Percentiles rank a stretch among this genome's conserved stretches.
Evolutionary conservation across 2,113 vertebrate species (phyloP).

Genomic region (Dromaius novaehollandiae): DNA sequence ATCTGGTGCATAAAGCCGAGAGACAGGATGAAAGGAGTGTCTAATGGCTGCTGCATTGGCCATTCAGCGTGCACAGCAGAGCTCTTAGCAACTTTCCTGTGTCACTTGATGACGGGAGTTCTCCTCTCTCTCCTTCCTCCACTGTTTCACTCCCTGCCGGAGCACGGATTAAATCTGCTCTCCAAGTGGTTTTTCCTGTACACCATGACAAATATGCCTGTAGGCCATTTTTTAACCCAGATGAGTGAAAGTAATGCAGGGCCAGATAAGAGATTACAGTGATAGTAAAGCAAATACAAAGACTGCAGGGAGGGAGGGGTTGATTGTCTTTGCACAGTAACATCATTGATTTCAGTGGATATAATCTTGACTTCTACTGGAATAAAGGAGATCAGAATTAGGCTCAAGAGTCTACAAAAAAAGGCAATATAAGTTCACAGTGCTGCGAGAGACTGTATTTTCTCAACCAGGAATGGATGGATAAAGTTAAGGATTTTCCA

Average conservation of each 20-base stretch:
- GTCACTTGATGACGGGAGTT: background rate
- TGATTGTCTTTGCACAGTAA: background rate
- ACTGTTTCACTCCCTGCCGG: background rate
- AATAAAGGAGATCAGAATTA: background rate
- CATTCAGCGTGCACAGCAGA: background rate
- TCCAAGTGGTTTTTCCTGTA: background rate
- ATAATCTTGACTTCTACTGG: background rate
- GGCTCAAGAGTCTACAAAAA: background rate
- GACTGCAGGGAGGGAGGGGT: background rate
- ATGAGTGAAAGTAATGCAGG: background rate
- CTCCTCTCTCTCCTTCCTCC: background rate
- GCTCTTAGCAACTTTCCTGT: background rate
- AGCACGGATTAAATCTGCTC: background rate
- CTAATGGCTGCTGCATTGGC: background rate
- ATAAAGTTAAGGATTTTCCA: background rate
- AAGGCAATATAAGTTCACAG: background rate
- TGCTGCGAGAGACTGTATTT: background rate
- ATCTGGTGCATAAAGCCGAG: background rate
- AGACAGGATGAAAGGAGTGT: background rate
- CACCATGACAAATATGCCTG: background rate
- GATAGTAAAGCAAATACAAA: background rate
- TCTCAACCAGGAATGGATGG: background rate
- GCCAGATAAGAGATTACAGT: background rate
- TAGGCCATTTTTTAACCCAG: background rate
- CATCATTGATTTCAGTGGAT: background rate